Conservation (phyloP, 2,888 invertebrate genomes). For the Imbricaverruca yamaguchii region DNA sequence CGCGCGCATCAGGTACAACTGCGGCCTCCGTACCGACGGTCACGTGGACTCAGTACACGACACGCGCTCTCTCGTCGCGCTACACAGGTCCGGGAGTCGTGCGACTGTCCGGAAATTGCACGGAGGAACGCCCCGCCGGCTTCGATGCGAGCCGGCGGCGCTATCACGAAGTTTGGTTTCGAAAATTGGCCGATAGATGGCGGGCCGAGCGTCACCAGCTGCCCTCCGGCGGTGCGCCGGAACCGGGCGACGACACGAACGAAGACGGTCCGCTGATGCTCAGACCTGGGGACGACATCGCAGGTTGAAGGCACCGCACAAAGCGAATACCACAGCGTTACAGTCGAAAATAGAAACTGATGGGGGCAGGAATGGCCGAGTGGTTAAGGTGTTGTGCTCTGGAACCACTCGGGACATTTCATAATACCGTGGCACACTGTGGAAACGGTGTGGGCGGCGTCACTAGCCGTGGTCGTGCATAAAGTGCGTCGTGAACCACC, state of each 20-base stretch:
- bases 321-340: not conserved
- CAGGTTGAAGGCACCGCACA: no score
- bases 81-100: not conserved
- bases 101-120: not conserved
- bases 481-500: no score
- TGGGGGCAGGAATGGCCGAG: not conserved
- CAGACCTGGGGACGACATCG: not conserved
- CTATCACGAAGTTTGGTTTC: not conserved
- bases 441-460: no score
- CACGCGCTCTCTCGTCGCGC: no score
- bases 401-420: no score
- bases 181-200: not conserved
- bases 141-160: not conserved
- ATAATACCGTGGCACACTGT: no score
- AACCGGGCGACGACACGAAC: slow-evolving; percentile 24
- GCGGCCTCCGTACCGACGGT: no score
- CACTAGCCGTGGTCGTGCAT: no score
- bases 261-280: slow-evolving; percentile 18
- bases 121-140: not conserved
- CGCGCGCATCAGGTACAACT: no score
- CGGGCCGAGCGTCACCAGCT: not conserved
- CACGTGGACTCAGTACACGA: no score
- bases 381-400: no score
- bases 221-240: slow-evolving; percentile 6
- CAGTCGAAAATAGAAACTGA: not conserved